phyloP scores from a whole-genome alignment of 2,113 vertebrate genomes.

The Brienomyrus brachyistius region DNA sequence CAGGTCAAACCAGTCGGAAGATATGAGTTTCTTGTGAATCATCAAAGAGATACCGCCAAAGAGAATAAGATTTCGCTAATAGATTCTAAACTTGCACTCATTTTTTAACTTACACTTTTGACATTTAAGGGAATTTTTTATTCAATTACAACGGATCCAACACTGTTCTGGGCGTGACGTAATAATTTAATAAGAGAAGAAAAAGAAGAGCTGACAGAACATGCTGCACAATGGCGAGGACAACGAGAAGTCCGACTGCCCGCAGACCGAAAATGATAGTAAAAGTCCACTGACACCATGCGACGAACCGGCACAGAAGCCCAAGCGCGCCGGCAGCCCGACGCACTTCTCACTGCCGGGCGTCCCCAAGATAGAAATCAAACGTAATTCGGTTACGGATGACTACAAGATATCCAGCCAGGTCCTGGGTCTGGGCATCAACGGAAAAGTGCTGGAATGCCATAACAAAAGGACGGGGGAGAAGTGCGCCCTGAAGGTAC shows the following conservation, averaged over 20 bases:
- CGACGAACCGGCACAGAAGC: conserved; percentile 1
- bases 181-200: not conserved
- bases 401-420: conserved; percentile 89
- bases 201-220: conserved; percentile 12
- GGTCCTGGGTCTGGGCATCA: conserved; percentile 92
- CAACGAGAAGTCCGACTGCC: conserved; percentile 36
- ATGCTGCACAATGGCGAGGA: conserved; percentile 63
- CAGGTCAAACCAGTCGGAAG: not conserved
- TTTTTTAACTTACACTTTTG: not conserved
- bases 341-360: conserved; percentile 50
- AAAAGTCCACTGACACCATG: not conserved
- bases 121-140: not conserved
- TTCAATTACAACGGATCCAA: not conserved
- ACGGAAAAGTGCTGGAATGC: conserved; percentile 91
- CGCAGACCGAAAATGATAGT: conserved; percentile 15
- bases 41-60: not conserved
- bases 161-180: not conserved
- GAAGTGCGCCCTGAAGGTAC: conserved; percentile 94
- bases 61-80: not conserved
- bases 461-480: conserved; percentile 78
- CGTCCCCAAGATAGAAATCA: conserved; percentile 74
- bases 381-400: conserved; percentile 88
- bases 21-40: not conserved
- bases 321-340: conserved; percentile 23
- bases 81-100: not conserved